Evolutionary conservation across 2,888 invertebrate species (phyloP).

Genomic region (Adela reaumurella): DNA sequence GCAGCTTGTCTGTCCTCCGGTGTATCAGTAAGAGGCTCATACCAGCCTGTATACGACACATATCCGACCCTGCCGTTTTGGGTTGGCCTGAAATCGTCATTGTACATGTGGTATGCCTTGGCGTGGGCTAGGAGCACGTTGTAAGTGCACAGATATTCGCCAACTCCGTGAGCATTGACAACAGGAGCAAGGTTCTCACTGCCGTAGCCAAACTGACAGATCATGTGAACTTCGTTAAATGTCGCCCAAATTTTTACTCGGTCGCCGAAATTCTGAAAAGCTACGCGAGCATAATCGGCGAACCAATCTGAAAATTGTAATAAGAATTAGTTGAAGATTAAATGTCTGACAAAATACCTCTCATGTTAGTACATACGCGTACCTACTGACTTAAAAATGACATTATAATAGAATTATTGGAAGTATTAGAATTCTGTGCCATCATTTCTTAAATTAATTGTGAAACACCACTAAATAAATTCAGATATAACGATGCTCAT

Average conservation of each 20-base stretch:
- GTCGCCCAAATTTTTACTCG: conserved; percentile 60
- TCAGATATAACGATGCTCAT: too few relatives aligned
- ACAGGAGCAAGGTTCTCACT: conserved; percentile 34
- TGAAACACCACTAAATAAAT: too few relatives aligned
- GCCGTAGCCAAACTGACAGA: conserved; percentile 21
- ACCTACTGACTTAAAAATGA: too few relatives aligned
- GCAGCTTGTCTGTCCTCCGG: conserved; percentile 26
- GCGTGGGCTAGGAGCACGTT: conserved; percentile 10
- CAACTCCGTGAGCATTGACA: conserved; percentile 14
- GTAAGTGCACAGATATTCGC: conserved; percentile 8
- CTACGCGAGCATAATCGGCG: conserved; percentile 42
- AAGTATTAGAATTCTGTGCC: too few relatives aligned
- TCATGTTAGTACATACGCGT: too few relatives aligned
- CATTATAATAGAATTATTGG: too few relatives aligned
- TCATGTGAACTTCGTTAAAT: conserved; percentile 55
- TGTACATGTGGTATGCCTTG: conserved; percentile 9
- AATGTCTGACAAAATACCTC: too few relatives aligned
- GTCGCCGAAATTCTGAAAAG: conserved; percentile 45
- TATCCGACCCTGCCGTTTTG: conserved; percentile 35
- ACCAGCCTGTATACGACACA: conserved; percentile 27
- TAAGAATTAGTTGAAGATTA: too few relatives aligned
- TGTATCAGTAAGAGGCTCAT: conserved; percentile 22
- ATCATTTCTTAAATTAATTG: too few relatives aligned
- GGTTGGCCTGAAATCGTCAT: conserved; percentile 3
- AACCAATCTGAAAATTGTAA: conserved; percentile 31